Base-by-base conservation (phyloP, 2,888 invertebrate genomes). In the Nudaria mundana region DNA sequence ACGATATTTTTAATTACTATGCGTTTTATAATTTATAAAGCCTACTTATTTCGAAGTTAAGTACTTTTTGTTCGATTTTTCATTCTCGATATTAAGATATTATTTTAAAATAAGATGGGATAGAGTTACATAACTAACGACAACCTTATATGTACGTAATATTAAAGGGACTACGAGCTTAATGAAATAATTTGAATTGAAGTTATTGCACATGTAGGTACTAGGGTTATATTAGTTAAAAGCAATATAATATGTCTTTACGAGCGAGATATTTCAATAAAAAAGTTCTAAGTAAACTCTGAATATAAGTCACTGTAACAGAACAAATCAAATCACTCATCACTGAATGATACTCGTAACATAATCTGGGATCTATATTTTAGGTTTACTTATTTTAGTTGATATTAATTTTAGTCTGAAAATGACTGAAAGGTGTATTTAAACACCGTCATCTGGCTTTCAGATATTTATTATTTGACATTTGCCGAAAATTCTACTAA, bases 21-120 rank as follows among this genome's bases (percentile, higher is more conserved):
- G 86, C 82, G 77, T 84, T 71, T 71, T 82, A 83, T 81, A 82
- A 86, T 86, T 86, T 87, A 85, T 86, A 85, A 88, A 88, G 87
- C 87, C 82, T 87, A 87, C 84, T 82, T 85, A 86, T 71, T 79
- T 75, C 80, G 73, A 85, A 71, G 71, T 85, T 88, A 88, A 87
- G 88, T 88, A 88, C 88, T 84, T 84, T 83, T 84, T 86, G 83
- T 85, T 87, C 82, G 78, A 84, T 82, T 81, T 30, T 76, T 68
- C 58, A 68, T 68, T 75, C 75, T 80, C 77, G 78, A 79, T 77
- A 74, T 54, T 50, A 31, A 59, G 52, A 46, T 61, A 67, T 56
- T n/a, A 71, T 67, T 73, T 74, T 66, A 77, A 74, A 72, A 64
- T 76, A 78, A 74, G 73, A 76, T 80, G 77, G 75, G 76, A 77